A percentile compares a stretch with the other conserved stretches of the same genome.
phyloP scores from a whole-genome alignment of 2,888 invertebrate species.

The Thereva nobilitata region DNA sequence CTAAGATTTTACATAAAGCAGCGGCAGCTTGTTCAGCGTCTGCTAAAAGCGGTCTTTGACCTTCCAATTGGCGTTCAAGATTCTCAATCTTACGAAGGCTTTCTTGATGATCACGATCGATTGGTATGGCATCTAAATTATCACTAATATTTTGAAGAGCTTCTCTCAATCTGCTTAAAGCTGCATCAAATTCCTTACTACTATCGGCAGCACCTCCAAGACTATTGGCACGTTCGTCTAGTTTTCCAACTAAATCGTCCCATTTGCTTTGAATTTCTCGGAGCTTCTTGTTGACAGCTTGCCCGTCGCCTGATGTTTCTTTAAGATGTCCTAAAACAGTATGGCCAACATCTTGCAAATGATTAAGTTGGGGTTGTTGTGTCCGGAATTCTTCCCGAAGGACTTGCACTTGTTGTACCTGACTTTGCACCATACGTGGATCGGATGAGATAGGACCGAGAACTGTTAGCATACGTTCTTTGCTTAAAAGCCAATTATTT shows the following conservation, averaged over 20 bases:
- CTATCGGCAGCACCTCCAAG: conserved; percentile 91
- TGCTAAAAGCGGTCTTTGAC: conserved; percentile 83
- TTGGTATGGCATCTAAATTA: conserved; percentile 78
- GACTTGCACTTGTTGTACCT: conserved; percentile 93
- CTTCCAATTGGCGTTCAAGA: conserved; percentile 84
- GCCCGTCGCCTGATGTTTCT: conserved; percentile 64
- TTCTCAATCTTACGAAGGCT: conserved; percentile 85
- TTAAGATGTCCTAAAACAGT: conserved; percentile 68
- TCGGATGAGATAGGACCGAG: conserved; percentile 95
- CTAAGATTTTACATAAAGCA: conserved; percentile 81
- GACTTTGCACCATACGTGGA: conserved; percentile 92
- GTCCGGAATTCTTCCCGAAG: conserved; percentile 92
- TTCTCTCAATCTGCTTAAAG: conserved; percentile 78
- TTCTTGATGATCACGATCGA: conserved; percentile 83
- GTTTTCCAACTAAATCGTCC: conserved; percentile 77
- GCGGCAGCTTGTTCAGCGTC: conserved; percentile 91
- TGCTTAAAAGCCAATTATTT: conserved; percentile 85
- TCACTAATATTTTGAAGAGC: conserved; percentile 88
- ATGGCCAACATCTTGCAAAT: conserved; percentile 80
- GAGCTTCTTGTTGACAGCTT: conserved; percentile 72
- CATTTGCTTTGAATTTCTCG: conserved; percentile 74
- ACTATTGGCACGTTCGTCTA: conserved; percentile 87
- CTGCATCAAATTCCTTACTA: conserved; percentile 90
- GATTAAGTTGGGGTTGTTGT: conserved; percentile 87
- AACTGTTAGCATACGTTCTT: conserved; percentile 94